These are phyloP conservation scores for Anadara kagoshimensis DNA, from an alignment of 1,140 invertebrate species.

Conservation along the genomic window DNA sequence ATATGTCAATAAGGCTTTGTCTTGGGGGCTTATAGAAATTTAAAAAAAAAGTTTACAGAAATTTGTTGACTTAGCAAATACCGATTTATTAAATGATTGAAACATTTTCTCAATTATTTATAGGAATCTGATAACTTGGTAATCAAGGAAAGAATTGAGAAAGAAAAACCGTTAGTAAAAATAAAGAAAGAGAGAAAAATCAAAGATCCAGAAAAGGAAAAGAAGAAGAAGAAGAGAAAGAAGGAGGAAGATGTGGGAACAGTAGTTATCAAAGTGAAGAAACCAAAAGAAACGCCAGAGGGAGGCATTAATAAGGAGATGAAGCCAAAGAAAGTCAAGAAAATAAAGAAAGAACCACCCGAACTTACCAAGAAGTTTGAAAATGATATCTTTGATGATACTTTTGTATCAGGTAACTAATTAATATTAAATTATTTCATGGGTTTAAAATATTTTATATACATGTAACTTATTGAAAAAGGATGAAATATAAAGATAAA, in stretches of 20 bases:
- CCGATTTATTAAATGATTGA: background rate
- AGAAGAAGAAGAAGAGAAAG: constrained; percentile 43
- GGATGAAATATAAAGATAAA: no score
- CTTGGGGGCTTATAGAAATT: no score
- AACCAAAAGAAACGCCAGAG: constrained; percentile 37
- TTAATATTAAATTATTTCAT: no score
- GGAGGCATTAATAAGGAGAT: background rate
- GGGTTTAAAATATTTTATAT: no score
- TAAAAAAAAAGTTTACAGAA: no score
- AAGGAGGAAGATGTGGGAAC: constrained; percentile 18
- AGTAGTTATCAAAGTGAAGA: constrained; percentile 44
- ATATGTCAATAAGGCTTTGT: no score
- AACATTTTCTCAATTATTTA: background rate
- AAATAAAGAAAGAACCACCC: constrained; percentile 60
- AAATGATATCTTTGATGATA: no score
- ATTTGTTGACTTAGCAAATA: no score
- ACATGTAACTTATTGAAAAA: no score
- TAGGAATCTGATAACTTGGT: constrained; percentile 29
- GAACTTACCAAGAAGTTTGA: background rate
- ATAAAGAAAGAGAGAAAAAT: constrained; percentile 37
- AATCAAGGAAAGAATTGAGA: constrained; percentile 29
- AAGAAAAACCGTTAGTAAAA: constrained; percentile 36
- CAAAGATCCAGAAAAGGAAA: constrained; percentile 27
- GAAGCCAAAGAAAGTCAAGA: constrained; percentile 47
- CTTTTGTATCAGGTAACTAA: no score